Conservation (phyloP, 2,113 vertebrate genomes). For the Halcyon malimbica region DNA sequence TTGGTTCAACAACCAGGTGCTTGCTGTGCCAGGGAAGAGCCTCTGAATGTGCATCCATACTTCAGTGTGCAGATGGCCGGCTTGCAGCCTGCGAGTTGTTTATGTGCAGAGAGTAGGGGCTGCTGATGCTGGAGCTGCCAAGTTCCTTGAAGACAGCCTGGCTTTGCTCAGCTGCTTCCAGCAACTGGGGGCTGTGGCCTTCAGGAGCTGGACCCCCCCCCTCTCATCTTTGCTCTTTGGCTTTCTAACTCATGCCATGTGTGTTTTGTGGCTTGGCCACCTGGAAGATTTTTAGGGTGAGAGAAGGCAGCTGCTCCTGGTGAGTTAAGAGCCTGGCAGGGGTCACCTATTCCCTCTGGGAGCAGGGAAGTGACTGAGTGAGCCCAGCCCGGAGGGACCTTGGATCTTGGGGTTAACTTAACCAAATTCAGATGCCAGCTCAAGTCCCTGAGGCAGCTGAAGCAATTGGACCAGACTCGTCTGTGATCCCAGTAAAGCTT, state of each 20-base stretch:
- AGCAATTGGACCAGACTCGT: not conserved
- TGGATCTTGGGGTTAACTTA: not conserved
- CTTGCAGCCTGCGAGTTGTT: not conserved
- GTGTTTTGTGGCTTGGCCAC: not conserved
- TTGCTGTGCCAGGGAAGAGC: not conserved
- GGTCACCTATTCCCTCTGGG: not conserved
- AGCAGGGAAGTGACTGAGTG: not conserved
- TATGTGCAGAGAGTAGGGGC: not conserved
- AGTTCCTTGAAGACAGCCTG: not conserved
- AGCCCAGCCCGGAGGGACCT: not conserved
- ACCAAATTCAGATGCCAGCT: not conserved
- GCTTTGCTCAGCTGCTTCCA: not conserved
- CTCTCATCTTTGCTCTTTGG: not conserved
- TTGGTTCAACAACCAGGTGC: not conserved
- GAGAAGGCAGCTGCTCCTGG: not conserved
- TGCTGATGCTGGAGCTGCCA: not conserved
- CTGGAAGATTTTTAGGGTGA: not conserved
- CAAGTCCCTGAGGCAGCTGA: not conserved
- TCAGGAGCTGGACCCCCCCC: not conserved
- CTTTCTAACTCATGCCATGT: not conserved
- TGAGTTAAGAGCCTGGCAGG: not conserved
- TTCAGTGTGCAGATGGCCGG: fast-evolving
- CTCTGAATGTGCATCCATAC: not conserved
- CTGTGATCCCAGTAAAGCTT: not conserved
- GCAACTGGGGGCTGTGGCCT: fast-evolving